These are phyloP conservation scores for Theristus sp. DNA, from an alignment of 2,888 invertebrate species.

Conservation along the genomic window DNA sequence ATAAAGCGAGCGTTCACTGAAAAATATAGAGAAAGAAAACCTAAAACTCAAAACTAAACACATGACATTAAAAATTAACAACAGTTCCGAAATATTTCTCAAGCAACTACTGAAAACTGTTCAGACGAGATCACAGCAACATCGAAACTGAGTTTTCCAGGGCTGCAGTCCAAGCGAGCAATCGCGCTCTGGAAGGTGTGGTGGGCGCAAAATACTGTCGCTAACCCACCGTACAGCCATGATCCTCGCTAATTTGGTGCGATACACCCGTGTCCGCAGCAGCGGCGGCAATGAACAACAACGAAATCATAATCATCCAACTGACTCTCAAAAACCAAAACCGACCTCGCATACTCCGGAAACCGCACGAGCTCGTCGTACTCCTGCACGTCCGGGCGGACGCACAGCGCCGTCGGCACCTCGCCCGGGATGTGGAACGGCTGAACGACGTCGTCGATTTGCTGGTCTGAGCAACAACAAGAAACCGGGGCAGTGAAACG, in stretches of 20 bases:
- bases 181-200: too few species aligned
- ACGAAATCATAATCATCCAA: background rate
- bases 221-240: too few species aligned
- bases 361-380: conserved; percentile 30
- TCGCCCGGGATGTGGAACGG: conserved; percentile 26
- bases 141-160: background rate
- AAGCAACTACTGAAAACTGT: too few species aligned
- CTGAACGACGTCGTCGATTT: conserved; percentile 14
- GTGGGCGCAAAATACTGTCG: too few species aligned
- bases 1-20: conserved; percentile 24
- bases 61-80: too few species aligned
- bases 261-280: too few species aligned
- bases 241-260: too few species aligned
- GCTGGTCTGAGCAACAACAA: background rate
- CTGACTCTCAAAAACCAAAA: background rate
- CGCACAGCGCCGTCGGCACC: conserved; percentile 21
- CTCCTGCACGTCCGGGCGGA: conserved; percentile 32
- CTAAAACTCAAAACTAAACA: too few species aligned
- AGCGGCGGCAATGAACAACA: background rate
- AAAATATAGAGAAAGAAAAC: conserved; percentile 5
- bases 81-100: too few species aligned
- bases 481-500: too few species aligned
- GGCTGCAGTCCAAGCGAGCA: too few species aligned
- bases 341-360: conserved; percentile 21
- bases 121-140: too few species aligned